Conservation (phyloP, 2,888 invertebrate genomes). For the Amblyjoppa fuscipennis region DNA sequence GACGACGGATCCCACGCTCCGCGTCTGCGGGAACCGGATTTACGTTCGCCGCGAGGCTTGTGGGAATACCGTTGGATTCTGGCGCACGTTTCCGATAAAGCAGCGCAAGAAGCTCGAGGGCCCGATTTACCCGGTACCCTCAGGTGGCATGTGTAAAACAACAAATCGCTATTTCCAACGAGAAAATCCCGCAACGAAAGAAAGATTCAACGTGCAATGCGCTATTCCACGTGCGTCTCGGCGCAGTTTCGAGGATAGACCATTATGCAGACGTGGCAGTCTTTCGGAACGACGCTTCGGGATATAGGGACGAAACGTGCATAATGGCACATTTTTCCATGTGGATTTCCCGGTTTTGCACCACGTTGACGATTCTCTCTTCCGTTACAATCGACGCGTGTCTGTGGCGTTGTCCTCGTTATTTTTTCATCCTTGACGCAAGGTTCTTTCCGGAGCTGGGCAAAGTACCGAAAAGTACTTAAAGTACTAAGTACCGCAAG, state of each 20-base stretch:
- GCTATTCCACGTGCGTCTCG: conserved; percentile 45
- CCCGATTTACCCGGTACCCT: conserved; percentile 57
- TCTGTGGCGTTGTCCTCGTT: not conserved
- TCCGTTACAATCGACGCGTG: conserved; percentile 12
- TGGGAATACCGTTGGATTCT: conserved; percentile 57
- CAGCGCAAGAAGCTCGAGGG: conserved; percentile 32
- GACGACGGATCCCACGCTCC: not conserved
- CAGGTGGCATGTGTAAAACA: conserved; percentile 66
- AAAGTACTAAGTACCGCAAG: too few species aligned
- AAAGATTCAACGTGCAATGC: conserved; percentile 16
- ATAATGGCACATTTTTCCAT: conserved; percentile 20
- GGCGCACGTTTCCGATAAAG: conserved; percentile 70
- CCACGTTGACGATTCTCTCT: not conserved
- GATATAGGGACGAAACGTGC: conserved; percentile 49
- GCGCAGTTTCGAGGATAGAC: conserved; percentile 37
- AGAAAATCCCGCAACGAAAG: conserved; percentile 40
- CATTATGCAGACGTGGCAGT: conserved; percentile 51
- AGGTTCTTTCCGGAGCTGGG: not conserved
- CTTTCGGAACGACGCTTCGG: conserved; percentile 10
- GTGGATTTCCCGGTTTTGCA: not conserved
- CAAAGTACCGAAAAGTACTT: too few species aligned
- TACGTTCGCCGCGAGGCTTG: conserved; percentile 37
- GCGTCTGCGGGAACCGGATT: conserved; percentile 31
- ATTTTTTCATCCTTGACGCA: not conserved
- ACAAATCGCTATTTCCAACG: conserved; percentile 64